A percentile compares a stretch with the other conserved stretches of the same genome.
phyloP scores from a whole-genome alignment of 2,797 vertebrate species.

The Lophotriccus pileatus region DNA sequence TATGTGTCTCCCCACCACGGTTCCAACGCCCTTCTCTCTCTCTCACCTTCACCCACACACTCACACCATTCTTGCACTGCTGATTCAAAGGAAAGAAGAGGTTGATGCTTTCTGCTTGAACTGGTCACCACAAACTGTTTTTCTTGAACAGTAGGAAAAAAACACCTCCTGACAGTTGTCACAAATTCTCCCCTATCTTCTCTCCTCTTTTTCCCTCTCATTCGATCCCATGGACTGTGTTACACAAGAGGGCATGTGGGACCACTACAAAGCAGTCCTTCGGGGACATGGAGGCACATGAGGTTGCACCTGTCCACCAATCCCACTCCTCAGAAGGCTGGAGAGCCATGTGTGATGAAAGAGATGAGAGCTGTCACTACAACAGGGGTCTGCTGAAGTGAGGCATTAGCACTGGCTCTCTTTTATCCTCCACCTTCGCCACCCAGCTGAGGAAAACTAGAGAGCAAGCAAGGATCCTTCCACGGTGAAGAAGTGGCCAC shows the following conservation, averaged over 20 bases:
- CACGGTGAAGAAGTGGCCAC: not conserved
- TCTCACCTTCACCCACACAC: constrained; percentile 21
- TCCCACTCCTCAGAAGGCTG: not conserved
- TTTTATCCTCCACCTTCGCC: not conserved
- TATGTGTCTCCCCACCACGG: not conserved
- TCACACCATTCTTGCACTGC: constrained; percentile 45
- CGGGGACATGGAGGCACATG: accelerated
- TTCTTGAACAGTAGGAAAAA: constrained; percentile 51
- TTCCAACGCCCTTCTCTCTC: not conserved
- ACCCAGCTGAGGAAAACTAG: not conserved
- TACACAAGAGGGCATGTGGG: not conserved
- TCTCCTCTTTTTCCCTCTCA: not conserved
- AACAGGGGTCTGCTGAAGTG: not conserved
- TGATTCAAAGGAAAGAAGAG: constrained; percentile 59
- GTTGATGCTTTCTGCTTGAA: constrained; percentile 31
- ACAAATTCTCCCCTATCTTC: not conserved
- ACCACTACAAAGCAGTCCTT: not conserved
- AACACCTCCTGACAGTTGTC: not conserved
- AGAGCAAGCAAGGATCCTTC: not conserved
- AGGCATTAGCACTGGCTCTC: not conserved
- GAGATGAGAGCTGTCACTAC: not conserved
- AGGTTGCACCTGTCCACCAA: not conserved
- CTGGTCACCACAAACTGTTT: constrained; percentile 58
- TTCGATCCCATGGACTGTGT: not conserved
- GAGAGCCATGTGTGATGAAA: not conserved